phyloP scores from a whole-genome alignment of 2,113 vertebrate genomes.

The Cheirogaleus medius region DNA sequence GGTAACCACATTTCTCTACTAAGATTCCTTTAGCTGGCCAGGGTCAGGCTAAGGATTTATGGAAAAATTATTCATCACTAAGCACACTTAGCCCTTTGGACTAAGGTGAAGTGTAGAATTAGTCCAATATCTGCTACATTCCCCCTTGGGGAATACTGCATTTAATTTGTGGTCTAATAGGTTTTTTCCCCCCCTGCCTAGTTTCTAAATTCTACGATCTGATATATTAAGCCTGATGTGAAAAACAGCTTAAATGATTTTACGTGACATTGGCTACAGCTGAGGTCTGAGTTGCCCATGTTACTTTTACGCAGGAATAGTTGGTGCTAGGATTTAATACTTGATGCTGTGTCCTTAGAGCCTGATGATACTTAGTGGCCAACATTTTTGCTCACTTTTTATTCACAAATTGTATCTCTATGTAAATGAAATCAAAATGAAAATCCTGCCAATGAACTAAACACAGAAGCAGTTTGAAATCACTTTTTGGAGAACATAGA shows the following conservation, averaged over 20 bases:
- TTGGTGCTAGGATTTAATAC: background rate
- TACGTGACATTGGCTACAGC: background rate
- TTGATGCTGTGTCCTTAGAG: background rate
- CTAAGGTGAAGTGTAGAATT: constrained; percentile 1
- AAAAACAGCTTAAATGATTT: background rate
- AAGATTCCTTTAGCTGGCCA: background rate
- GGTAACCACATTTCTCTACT: background rate
- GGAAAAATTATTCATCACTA: background rate
- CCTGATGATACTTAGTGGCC: no score
- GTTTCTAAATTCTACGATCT: constrained; percentile 30
- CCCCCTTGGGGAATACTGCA: background rate
- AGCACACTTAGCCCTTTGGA: background rate
- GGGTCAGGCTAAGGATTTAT: background rate
- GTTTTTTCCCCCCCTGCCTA: background rate
- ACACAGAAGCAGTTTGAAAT: background rate
- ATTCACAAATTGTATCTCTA: background rate
- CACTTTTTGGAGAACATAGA: background rate
- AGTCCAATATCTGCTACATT: background rate
- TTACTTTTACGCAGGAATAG: background rate
- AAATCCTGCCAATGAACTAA: background rate
- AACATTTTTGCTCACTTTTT: background rate
- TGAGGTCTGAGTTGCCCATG: background rate
- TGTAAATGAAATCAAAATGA: constrained; percentile 5
- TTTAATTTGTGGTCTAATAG: background rate
- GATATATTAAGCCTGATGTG: background rate